Evolutionary conservation across 2,888 invertebrate genomes (phyloP).

Genomic region (Pantelozetes paolii): DNA sequence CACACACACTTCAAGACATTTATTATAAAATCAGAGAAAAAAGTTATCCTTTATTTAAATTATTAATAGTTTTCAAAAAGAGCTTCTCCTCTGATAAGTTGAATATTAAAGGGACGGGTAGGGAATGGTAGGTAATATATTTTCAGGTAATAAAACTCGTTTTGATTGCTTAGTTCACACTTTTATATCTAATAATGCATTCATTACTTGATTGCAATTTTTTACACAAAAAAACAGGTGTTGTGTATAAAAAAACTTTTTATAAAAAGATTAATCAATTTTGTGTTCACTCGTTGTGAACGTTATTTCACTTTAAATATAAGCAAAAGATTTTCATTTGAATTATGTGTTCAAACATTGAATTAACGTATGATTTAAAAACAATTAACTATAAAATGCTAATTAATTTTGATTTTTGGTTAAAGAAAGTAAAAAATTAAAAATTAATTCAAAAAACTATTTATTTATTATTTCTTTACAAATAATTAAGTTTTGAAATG

Average conservation of each 20-base stretch:
- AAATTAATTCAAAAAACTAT: background rate
- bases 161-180: conserved; percentile 22
- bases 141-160: conserved; percentile 13
- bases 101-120: conserved; percentile 24
- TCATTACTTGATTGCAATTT: conserved; percentile 19
- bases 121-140: conserved; percentile 19
- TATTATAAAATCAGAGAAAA: background rate
- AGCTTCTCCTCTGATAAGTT: background rate
- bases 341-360: conserved; percentile 10
- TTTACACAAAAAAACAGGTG: conserved; percentile 24
- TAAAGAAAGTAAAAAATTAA: background rate
- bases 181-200: conserved; percentile 23
- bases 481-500: background rate
- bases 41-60: conserved; percentile 25
- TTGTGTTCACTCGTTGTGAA: conserved; percentile 21
- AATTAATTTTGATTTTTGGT: conserved; percentile 1
- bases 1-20: background rate
- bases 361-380: conserved; percentile 30
- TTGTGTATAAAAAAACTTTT: background rate
- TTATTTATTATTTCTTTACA: background rate
- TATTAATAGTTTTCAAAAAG: background rate
- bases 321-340: background rate
- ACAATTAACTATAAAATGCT: conserved; percentile 22
- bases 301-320: background rate
- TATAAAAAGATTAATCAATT: conserved; percentile 30